A percentile compares a stretch with the other conserved stretches of the same genome.
Conservation (phyloP, 2,888 invertebrate genomes). For the Lasioglossum villosulum region DNA sequence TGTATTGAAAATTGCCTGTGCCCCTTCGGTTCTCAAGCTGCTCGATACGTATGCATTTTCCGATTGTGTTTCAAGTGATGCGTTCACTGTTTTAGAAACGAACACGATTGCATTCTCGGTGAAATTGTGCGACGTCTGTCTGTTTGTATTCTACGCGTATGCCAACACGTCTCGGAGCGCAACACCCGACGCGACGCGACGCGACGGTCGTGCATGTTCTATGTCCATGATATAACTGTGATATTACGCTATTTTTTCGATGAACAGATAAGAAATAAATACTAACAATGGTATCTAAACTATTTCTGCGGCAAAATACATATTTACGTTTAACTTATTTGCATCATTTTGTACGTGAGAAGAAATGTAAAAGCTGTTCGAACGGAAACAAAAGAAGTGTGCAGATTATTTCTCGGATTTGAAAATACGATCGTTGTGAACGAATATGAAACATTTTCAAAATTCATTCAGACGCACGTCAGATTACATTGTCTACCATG, state of each 20-base stretch:
- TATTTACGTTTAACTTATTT: conserved; percentile 61
- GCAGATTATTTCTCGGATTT: conserved; percentile 32
- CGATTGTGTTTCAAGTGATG: conserved; percentile 42
- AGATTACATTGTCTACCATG: conserved; percentile 42
- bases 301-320: conserved; percentile 52
- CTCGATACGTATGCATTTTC: conserved; percentile 1
- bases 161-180: conserved; percentile 45
- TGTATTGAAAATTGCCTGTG: conserved; percentile 17
- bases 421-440: conserved; percentile 35
- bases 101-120: neutral
- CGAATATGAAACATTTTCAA: conserved; percentile 17
- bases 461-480: conserved; percentile 43
- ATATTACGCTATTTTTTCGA: conserved; percentile 81
- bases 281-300: conserved; percentile 42
- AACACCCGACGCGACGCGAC: neutral
- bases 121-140: conserved; percentile 30
- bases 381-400: neutral
- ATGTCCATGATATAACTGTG: conserved; percentile 84
- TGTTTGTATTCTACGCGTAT: conserved; percentile 18
- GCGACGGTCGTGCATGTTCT: conserved; percentile 68
- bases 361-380: conserved; percentile 10
- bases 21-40: neutral
- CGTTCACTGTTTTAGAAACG: conserved; percentile 4
- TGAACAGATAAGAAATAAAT: conserved; percentile 59
- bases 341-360: conserved; percentile 52